Evolutionary conservation across 1,140 invertebrate genomes (phyloP).

Genomic region (Caenorhabditis tropicalis): DNA sequence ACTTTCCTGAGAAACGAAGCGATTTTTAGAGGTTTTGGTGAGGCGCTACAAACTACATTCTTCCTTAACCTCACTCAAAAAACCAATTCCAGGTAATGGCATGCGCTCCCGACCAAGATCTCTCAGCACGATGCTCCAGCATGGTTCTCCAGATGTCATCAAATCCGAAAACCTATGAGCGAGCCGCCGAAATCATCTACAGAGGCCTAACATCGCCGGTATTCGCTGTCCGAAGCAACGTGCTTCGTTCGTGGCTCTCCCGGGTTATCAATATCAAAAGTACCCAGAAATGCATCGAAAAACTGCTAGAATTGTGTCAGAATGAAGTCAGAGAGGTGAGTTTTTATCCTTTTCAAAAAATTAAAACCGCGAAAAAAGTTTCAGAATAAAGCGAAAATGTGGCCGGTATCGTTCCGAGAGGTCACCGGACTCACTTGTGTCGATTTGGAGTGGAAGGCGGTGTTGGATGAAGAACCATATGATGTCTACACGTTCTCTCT

Average conservation of each 20-base stretch:
- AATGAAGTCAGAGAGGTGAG: background rate
- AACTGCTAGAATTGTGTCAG: background rate
- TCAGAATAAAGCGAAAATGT: background rate
- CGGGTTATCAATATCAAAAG: background rate
- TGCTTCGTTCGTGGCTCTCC: background rate
- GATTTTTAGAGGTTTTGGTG: too few species aligned
- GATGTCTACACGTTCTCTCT: background rate
- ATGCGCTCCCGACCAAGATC: background rate
- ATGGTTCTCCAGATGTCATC: background rate
- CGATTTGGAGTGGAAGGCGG: background rate
- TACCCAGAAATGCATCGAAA: background rate
- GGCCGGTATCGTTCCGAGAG: background rate
- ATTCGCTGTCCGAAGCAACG: background rate
- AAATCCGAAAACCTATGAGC: background rate
- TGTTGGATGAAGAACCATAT: background rate
- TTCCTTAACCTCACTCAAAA: too few species aligned
- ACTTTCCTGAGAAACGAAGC: too few species aligned
- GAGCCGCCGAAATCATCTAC: background rate
- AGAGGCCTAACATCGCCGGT: background rate
- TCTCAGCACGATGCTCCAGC: background rate
- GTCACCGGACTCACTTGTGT: background rate
- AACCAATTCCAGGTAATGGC: background rate
- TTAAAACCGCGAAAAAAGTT: too few species aligned
- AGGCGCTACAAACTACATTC: too few species aligned
- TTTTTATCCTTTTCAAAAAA: too few species aligned